Conservation (phyloP, 2,113 vertebrate species). For the Donacobius atricapilla region DNA sequence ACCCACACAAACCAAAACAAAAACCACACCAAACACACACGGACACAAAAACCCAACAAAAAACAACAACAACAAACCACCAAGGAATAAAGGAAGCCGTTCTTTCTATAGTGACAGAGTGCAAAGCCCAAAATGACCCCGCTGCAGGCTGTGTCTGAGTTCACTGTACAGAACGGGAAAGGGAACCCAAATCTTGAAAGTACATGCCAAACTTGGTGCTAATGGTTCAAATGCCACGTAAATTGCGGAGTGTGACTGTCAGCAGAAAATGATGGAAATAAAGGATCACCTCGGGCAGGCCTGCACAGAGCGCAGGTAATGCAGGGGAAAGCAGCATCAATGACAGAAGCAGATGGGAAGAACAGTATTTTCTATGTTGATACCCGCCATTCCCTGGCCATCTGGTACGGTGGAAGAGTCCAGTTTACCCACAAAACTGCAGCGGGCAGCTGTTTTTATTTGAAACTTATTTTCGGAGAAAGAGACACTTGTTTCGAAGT, state of each 20-base stretch:
- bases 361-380: rapidly evolving
- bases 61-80: too few species aligned
- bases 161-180: rapidly evolving
- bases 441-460: rapidly evolving
- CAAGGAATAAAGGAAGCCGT: too few species aligned
- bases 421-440: neutral
- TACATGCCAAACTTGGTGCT: too few species aligned
- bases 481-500: neutral
- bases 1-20: neutral
- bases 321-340: rapidly evolving
- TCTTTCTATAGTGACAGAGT: neutral
- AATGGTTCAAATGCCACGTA: neutral
- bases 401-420: rapidly evolving
- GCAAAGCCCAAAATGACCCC: neutral
- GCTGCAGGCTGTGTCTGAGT: too few species aligned
- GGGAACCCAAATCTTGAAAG: rapidly evolving
- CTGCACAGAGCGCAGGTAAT: neutral
- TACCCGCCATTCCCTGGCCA: neutral
- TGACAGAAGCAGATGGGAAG: rapidly evolving
- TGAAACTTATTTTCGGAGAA: neutral
- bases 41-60: neutral
- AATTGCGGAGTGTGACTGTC: rapidly evolving
- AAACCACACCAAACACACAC: too few species aligned
- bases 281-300: rapidly evolving
- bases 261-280: neutral